Evolutionary conservation across 1,140 invertebrate genomes (phyloP).

Genomic region (Trichomalopsis sarcophagae): DNA sequence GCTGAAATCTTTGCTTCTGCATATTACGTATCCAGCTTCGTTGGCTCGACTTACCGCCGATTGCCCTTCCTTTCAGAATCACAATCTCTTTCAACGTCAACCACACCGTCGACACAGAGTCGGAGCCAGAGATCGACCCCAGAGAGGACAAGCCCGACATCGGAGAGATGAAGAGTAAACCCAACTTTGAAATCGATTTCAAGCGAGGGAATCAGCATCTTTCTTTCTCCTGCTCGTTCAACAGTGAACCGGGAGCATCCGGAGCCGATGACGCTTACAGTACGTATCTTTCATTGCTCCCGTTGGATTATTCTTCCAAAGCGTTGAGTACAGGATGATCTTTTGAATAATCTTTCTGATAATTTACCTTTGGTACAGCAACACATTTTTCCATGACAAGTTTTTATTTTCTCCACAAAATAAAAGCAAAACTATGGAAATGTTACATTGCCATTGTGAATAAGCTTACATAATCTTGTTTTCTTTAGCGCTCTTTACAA

Average conservation of each 20-base stretch:
- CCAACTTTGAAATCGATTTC: slow-evolving; percentile 90
- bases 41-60: slow-evolving; percentile 11
- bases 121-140: slow-evolving; percentile 79
- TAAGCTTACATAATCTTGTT: not conserved
- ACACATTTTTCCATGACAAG: slow-evolving; percentile 54
- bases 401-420: slow-evolving; percentile 40
- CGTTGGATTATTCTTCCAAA: slow-evolving; percentile 58
- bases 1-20: not conserved
- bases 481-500: not conserved
- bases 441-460: slow-evolving; percentile 46
- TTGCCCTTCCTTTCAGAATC: slow-evolving; percentile 76
- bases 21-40: not conserved
- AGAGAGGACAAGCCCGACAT: slow-evolving; percentile 82
- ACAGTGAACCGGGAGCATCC: slow-evolving; percentile 78
- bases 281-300: slow-evolving; percentile 67
- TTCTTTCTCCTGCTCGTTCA: slow-evolving; percentile 88
- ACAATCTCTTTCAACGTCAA: slow-evolving; percentile 90
- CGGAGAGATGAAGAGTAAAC: slow-evolving; percentile 90
- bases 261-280: slow-evolving; percentile 84
- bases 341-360: slow-evolving; percentile 57
- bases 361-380: slow-evolving; percentile 68
- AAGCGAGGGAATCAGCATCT: slow-evolving; percentile 84
- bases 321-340: slow-evolving; percentile 65
- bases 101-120: slow-evolving; percentile 89
- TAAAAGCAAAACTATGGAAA: slow-evolving; percentile 42